phyloP scores from a whole-genome alignment of 1,140 invertebrate genomes.

The Tyrophagus putrescentiae region DNA sequence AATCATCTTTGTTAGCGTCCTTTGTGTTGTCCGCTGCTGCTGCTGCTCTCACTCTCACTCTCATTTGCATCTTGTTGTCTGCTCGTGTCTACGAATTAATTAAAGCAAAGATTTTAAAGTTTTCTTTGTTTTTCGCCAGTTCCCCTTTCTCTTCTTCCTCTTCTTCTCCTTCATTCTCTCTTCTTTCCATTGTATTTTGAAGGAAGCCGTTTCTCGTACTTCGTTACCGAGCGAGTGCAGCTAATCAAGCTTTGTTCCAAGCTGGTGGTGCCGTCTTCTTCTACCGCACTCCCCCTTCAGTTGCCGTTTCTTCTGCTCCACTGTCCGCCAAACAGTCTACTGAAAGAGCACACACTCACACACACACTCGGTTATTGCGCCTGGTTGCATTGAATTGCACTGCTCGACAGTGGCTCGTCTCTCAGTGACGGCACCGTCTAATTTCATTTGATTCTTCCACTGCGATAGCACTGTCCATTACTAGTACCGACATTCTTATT shows the following conservation, averaged over 20 bases:
- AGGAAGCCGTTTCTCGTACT: too few species aligned
- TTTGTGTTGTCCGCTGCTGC: neutral
- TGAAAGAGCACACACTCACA: too few species aligned
- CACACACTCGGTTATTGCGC: too few species aligned
- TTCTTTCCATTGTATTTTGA: too few species aligned
- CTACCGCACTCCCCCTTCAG: neutral
- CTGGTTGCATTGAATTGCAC: neutral
- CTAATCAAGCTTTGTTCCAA: too few species aligned
- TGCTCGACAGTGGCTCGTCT: neutral
- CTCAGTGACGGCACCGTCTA: neutral
- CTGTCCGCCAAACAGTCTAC: too few species aligned
- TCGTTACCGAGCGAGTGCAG: too few species aligned
- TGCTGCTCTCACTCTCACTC: too few species aligned
- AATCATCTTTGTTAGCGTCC: constrained; percentile 1
- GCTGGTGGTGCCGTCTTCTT: neutral
- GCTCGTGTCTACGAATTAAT: constrained; percentile 6
- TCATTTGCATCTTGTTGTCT: neutral
- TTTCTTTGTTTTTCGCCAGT: constrained; percentile 13
- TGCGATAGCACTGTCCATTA: neutral
- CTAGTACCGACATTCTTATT: too few species aligned
- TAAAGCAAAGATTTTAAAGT: constrained; percentile 11
- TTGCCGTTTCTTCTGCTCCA: neutral
- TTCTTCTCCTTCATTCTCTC: too few species aligned
- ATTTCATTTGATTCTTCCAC: constrained; percentile 15
- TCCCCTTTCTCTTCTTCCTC: too few species aligned